These are phyloP conservation scores for Chiloscyllium plagiosum DNA, from an alignment of 2,113 vertebrate species.

Conservation along the genomic window DNA sequence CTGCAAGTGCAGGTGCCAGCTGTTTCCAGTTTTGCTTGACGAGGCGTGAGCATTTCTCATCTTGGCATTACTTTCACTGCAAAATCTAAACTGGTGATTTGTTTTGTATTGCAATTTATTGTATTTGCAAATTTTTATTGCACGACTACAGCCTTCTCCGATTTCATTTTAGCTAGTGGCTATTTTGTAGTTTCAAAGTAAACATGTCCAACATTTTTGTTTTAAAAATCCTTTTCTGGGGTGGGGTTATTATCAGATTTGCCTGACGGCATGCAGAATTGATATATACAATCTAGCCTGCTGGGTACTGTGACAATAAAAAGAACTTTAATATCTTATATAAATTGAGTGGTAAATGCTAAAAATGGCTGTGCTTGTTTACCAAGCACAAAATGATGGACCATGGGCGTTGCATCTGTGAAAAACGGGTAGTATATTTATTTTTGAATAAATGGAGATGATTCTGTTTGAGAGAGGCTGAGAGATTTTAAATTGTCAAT, in stretches of 20 bases:
- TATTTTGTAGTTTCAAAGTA: background rate
- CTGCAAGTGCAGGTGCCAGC: background rate
- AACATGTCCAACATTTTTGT: background rate
- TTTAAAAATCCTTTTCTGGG: background rate
- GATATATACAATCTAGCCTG: background rate
- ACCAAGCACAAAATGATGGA: background rate
- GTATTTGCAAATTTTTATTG: background rate
- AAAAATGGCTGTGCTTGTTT: background rate
- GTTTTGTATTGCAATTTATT: no score
- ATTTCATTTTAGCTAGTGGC: background rate
- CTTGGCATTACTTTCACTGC: no score
- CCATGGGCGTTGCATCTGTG: background rate
- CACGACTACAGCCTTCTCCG: background rate
- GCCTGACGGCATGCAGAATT: background rate
- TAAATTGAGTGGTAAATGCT: background rate
- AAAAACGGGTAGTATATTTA: background rate
- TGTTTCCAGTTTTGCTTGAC: no score
- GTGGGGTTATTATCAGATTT: background rate
- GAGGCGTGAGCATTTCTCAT: no score
- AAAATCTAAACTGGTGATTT: no score
- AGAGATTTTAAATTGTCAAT: background rate
- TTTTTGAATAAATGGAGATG: background rate
- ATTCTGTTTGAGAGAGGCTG: background rate
- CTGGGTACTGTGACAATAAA: background rate
- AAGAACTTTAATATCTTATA: background rate